Evolutionary conservation across 2,113 vertebrate species (phyloP).

Genomic region (Urocitellus parryii): DNA sequence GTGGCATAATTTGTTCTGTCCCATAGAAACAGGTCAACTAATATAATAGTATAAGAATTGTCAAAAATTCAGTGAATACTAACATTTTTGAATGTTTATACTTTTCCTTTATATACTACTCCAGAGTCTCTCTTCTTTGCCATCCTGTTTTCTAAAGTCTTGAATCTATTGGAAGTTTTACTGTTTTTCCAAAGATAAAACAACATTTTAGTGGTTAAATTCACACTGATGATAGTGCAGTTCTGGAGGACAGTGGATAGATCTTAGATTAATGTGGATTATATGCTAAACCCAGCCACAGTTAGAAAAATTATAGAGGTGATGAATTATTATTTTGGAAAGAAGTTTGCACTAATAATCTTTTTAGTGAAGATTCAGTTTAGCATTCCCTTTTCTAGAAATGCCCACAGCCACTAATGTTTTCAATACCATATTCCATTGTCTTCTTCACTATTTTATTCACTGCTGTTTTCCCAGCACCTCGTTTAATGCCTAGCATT

Average conservation of each 20-base stretch:
- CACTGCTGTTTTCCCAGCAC: background rate
- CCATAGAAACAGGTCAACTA: background rate
- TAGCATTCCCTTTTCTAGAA: slow-evolving; percentile 35
- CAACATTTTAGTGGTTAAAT: slow-evolving; percentile 44
- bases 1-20: background rate
- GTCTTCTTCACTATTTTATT: slow-evolving; percentile 11
- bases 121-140: slow-evolving; percentile 14
- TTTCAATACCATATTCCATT: slow-evolving; percentile 14
- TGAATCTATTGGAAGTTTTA: background rate
- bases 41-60: background rate
- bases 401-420: background rate
- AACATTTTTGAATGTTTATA: slow-evolving; percentile 19
- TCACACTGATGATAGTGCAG: background rate
- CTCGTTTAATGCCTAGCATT: background rate
- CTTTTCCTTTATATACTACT: slow-evolving; percentile 2
- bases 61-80: slow-evolving; percentile 40
- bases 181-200: slow-evolving; percentile 30
- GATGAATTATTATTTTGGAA: slow-evolving; percentile 3
- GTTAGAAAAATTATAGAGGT: slow-evolving; percentile 29
- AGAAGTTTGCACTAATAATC: slow-evolving; percentile 26
- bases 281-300: background rate
- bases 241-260: background rate
- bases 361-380: slow-evolving; percentile 23
- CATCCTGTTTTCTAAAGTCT: slow-evolving; percentile 35
- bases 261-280: background rate